A percentile compares a stretch with the other conserved stretches of the same genome.
phyloP scores from a whole-genome alignment of 2,113 vertebrate species.

The Nycticryphes semicollaris region DNA sequence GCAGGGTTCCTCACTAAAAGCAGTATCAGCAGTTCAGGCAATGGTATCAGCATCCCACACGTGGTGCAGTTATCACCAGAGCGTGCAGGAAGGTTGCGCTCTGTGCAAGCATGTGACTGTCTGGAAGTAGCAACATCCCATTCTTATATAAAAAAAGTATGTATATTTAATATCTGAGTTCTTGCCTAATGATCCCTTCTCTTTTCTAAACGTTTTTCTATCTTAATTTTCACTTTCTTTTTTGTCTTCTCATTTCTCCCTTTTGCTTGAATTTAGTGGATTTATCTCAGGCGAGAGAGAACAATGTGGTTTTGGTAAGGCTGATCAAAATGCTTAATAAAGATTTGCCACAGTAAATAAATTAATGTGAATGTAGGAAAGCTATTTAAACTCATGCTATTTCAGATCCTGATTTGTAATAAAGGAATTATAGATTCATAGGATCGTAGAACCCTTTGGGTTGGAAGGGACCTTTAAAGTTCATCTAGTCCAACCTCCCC shows the following conservation, averaged over 20 bases:
- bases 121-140: neutral
- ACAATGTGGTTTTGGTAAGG: neutral
- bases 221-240: neutral
- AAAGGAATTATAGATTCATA: neutral
- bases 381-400: neutral
- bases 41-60: fast-evolving
- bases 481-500: neutral
- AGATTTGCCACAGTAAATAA: neutral
- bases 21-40: neutral
- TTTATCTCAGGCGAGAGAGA: neutral
- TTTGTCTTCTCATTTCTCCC: neutral
- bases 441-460: neutral
- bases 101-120: neutral
- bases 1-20: neutral
- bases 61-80: neutral
- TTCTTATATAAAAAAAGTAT: neutral
- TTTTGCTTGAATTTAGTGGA: neutral
- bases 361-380: neutral
- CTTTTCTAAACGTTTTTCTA: neutral
- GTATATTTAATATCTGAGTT: neutral
- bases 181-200: neutral
- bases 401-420: neutral
- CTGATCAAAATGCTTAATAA: neutral
- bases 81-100: neutral
- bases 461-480: neutral